Evolutionary conservation across 2,888 invertebrate species (phyloP).

Genomic region (Tetragonula carbonaria): DNA sequence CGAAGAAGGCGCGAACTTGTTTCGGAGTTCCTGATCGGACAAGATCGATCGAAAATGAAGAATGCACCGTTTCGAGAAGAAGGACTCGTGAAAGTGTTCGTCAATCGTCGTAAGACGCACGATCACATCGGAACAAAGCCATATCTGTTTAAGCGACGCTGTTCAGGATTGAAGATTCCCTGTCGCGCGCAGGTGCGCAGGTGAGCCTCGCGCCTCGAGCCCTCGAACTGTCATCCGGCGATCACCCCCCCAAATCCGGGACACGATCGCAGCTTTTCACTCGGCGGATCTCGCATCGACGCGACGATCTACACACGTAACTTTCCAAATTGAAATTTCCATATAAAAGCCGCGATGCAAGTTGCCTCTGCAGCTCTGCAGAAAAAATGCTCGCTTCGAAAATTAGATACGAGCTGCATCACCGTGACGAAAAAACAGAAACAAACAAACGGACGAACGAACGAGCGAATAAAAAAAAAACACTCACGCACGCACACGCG

Average conservation of each 20-base stretch:
- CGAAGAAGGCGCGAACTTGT: no score
- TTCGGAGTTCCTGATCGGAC: no score
- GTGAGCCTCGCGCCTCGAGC: background rate
- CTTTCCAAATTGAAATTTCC: constrained; percentile 13
- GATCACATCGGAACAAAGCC: background rate
- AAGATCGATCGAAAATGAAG: no score
- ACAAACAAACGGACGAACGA: background rate
- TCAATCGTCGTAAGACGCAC: no score
- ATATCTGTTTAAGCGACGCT: background rate
- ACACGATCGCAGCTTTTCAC: background rate
- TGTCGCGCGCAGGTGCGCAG: background rate
- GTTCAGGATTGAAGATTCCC: no score
- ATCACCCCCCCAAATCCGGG: no score
- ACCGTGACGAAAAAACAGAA: background rate
- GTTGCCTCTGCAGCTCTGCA: background rate
- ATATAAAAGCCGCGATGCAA: background rate
- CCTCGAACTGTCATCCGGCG: no score
- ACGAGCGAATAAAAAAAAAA: background rate
- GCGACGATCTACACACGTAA: background rate
- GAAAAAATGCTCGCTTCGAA: background rate
- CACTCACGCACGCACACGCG: no score
- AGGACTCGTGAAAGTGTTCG: no score
- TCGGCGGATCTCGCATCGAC: background rate
- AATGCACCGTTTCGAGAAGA: no score
- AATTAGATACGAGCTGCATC: constrained; percentile 4